Evolutionary conservation across 2,888 invertebrate species (phyloP), one percentile per base, ranked within the genome.

Genomic region (Microctonus hyperodae): DNA sequence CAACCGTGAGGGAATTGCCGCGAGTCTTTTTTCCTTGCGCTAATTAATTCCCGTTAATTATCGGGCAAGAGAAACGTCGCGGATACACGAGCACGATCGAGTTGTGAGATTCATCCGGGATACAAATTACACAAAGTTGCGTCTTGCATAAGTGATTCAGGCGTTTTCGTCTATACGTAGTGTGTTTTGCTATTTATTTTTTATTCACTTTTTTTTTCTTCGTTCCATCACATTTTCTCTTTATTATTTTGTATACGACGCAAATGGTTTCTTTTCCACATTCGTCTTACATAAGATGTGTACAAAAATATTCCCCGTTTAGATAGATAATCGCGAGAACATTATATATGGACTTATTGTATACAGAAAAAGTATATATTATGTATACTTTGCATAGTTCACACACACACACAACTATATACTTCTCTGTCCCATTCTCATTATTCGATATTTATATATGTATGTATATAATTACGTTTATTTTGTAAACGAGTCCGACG

Each of bases 11-110:
- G 33, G 57, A 68, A 69, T 73, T 59, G 67, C 69, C 72, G 67
- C 70, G 68, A 66, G 70, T 75, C 72, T 73, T 77, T 77, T 76
- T 73, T 69, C 67, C 56, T 73, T 69, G 68, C 70, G 74, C 78
- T 76, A 78, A 79, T 79, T 79, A 79, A 79, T 79, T 78, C 77
- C 75, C 74, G 78, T 79, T 79, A 79, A 79, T 79, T 79, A 79
- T 76, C 78, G 68, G 67, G 64, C 68, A 65, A 67, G 70, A 70
- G 70, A 71, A 70, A 70, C 70, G 72, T 63, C 71, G 64, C 65
- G 61, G 60, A 60, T 64, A 70, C 68, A 65, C 67, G 62, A 69
- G 58, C 53, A 70, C 73, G 73, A 66, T 72, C 72, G 71, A 70
- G 70, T 73, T 72, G 70, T 70, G 70, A 71, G 72, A 70, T 73